Conservation (phyloP, 2,113 vertebrate genomes). For the Gambusia holbrooki region DNA sequence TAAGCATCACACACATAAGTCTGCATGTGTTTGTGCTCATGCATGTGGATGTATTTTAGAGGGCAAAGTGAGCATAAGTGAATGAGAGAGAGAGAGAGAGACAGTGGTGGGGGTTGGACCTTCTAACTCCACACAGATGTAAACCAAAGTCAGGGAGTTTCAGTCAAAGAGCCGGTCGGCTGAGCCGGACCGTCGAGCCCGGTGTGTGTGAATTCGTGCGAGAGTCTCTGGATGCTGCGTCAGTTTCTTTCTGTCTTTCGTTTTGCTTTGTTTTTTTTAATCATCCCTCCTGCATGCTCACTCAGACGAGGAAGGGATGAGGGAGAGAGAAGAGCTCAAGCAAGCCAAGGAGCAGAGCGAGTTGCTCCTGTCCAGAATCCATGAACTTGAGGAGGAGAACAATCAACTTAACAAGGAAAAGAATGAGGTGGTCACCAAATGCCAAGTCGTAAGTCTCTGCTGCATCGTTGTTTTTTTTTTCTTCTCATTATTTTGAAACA, state of each 20-base stretch:
- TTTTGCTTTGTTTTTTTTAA: too few species aligned
- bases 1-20: background rate
- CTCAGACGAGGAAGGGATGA: slow-evolving; percentile 64
- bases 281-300: slow-evolving; percentile 48
- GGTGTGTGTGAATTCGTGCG: slow-evolving; percentile 17
- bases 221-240: slow-evolving; percentile 23
- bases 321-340: slow-evolving; percentile 79
- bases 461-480: slow-evolving; percentile 7
- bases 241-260: slow-evolving; percentile 1
- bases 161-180: slow-evolving; percentile 23
- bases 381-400: slow-evolving; percentile 74
- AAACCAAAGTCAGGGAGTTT: slow-evolving; percentile 27
- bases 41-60: slow-evolving; percentile 10
- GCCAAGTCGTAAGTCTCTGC: slow-evolving; percentile 74
- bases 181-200: slow-evolving; percentile 49
- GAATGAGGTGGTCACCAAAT: slow-evolving; percentile 64
- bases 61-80: background rate
- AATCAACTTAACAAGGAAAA: slow-evolving; percentile 64
- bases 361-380: slow-evolving; percentile 64
- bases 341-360: slow-evolving; percentile 75
- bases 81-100: slow-evolving; percentile 17
- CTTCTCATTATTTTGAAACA: background rate
- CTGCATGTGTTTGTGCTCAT: background rate
- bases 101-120: slow-evolving; percentile 10
- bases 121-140: slow-evolving; percentile 35